Percentiles rank a stretch among this genome's conserved stretches.
phyloP scores from a whole-genome alignment of 2,888 invertebrate species.

The Ligdia adustata region DNA sequence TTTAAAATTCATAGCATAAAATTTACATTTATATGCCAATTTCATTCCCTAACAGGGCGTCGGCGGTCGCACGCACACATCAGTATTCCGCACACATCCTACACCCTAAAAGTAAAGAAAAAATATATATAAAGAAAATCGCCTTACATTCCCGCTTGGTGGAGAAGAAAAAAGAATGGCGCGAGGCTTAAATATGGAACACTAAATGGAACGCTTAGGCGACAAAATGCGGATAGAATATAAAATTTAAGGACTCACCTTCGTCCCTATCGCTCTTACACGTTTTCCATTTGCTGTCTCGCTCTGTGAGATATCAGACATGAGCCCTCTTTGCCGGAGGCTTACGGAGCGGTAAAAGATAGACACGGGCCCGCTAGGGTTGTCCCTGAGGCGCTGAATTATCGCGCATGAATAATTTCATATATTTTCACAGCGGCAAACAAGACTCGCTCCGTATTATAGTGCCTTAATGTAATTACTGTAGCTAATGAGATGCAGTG shows the following conservation, averaged over 20 bases:
- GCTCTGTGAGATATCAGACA: conserved; percentile 67
- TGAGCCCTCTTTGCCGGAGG: conserved; percentile 77
- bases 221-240: conserved; percentile 84
- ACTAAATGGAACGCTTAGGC: conserved; percentile 84
- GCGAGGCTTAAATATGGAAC: conserved; percentile 82
- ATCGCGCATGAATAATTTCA: conserved; percentile 60
- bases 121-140: conserved; percentile 66
- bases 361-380: conserved; percentile 73
- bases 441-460: conserved; percentile 56
- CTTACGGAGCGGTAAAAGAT: conserved; percentile 79
- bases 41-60: conserved; percentile 81
- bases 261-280: conserved; percentile 60
- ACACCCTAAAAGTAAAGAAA: conserved; percentile 69
- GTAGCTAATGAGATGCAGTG: conserved; percentile 50
- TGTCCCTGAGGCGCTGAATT: conserved; percentile 61
- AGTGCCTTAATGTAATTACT: conserved; percentile 62
- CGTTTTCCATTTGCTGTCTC: conserved; percentile 53
- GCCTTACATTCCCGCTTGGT: conserved; percentile 70
- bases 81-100: conserved; percentile 78
- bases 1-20: conserved; percentile 84
- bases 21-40: conserved; percentile 85
- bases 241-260: conserved; percentile 76
- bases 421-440: conserved; percentile 48
- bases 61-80: conserved; percentile 79
- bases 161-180: conserved; percentile 74